Evolutionary conservation across 2,797 vertebrate genomes (phyloP), one percentile per base, ranked within the genome.

Genomic region (Mormyrus proboscirostris): DNA sequence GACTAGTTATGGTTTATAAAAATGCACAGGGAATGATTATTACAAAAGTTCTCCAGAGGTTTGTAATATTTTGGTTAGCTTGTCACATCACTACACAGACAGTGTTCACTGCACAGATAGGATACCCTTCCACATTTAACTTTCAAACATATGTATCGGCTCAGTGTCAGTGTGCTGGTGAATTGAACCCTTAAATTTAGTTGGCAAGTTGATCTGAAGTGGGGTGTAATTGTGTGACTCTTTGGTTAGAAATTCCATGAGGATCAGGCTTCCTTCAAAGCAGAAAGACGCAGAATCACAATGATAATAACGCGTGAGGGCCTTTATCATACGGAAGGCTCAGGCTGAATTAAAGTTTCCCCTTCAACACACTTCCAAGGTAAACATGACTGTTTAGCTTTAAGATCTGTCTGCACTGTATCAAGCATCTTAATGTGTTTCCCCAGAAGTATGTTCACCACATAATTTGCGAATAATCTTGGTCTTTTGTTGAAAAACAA

Each of bases 401-500:
- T 19, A n/a, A 19, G 16, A n/a, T 47, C 41, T 47, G 41, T 41
- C 76, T 82, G 19, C 19, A 1, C 41, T 82, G 76, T 47, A 47
- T 82, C 41, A 19, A 44, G 41, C 73, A 47, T 47, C 76, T 44
- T 47, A 82, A 82, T 47, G 59, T 62, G 19, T 8, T 82, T 22
- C 76, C 19, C 76, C 76, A 47, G 76, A 82, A 82, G 7, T 82
- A n/a, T 82, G 76, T 82, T 47, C 22, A 82, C 76, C 76, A n/a
- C 41, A 82, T 44, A 82, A 57, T 55, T 22, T 53, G 51, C 44
- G 91, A 93, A 93, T 90, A 92, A 92, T 90, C 93, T 93, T 94
- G 92, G 92, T 92, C 92, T 94, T 90, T 93, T 92, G 92, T 93
- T 93, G 93, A 93, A 93, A 94, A 94, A 94, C 93, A 95, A 94